Percentiles rank a stretch among this genome's conserved stretches.
Evolutionary conservation across 1,140 invertebrate genomes (phyloP).

Genomic region (Drosophila parabipectinata): DNA sequence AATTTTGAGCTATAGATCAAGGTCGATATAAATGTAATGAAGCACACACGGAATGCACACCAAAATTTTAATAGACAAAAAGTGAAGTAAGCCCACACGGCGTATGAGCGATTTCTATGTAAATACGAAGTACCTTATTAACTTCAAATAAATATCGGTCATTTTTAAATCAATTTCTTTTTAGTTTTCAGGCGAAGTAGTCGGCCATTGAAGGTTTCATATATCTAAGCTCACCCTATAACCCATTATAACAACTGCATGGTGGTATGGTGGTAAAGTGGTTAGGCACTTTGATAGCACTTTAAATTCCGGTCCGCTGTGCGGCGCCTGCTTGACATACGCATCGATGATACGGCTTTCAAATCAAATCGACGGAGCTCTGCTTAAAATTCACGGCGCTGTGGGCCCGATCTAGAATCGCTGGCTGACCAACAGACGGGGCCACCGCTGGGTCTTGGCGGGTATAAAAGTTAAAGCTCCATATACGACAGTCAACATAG

Average conservation of each 20-base stretch:
- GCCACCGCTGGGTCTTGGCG: constrained; percentile 23
- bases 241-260: constrained; percentile 2
- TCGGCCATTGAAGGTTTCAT: background rate
- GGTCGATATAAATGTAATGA: background rate
- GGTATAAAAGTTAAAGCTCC: constrained; percentile 67
- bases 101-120: constrained; percentile 15
- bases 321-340: constrained; percentile 66
- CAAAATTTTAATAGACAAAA: background rate
- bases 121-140: background rate
- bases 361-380: constrained; percentile 26
- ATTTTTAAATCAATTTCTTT: background rate
- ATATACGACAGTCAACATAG: constrained; percentile 62
- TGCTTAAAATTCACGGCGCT: constrained; percentile 63
- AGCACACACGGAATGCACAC: background rate
- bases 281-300: constrained; percentile 32
- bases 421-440: constrained; percentile 37
- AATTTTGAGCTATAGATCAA: background rate
- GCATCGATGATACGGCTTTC: constrained; percentile 48
- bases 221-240: constrained; percentile 16
- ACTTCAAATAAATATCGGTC: background rate
- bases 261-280: background rate
- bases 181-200: background rate
- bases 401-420: constrained; percentile 59
- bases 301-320: constrained; percentile 53
- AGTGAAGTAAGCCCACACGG: background rate